phyloP scores from a whole-genome alignment of 2,113 vertebrate genomes.

The Xenopus borealis region DNA sequence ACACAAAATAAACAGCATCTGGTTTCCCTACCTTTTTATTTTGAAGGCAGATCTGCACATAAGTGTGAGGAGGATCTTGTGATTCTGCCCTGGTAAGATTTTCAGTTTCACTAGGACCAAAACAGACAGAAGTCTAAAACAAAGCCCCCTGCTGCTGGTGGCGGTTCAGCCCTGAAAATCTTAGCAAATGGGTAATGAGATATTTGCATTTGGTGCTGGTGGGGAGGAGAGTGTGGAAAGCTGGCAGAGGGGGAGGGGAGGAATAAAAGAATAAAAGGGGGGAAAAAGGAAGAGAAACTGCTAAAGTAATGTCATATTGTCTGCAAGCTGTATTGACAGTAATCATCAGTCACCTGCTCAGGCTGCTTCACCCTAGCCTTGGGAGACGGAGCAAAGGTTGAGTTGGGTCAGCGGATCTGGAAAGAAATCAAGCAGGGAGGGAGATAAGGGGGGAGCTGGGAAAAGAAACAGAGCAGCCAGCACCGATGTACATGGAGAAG shows the following conservation, averaged over 20 bases:
- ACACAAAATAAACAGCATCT: slow-evolving; percentile 8
- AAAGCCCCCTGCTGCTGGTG: slow-evolving; percentile 67
- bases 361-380: slow-evolving; percentile 64
- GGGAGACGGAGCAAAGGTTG: slow-evolving; percentile 71
- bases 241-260: slow-evolving; percentile 42
- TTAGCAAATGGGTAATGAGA: slow-evolving; percentile 67
- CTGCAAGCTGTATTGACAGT: slow-evolving; percentile 65
- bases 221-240: slow-evolving; percentile 46
- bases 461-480: slow-evolving; percentile 59
- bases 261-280: slow-evolving; percentile 36
- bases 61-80: slow-evolving; percentile 1
- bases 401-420: slow-evolving; percentile 68
- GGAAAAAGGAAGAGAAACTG: slow-evolving; percentile 55
- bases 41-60: slow-evolving; percentile 10
- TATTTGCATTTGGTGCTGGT: slow-evolving; percentile 71
- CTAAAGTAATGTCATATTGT: slow-evolving; percentile 74
- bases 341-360: slow-evolving; percentile 81
- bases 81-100: slow-evolving; percentile 48
- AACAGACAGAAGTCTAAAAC: slow-evolving; percentile 61
- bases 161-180: slow-evolving; percentile 53
- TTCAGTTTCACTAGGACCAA: slow-evolving; percentile 57
- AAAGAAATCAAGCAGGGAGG: slow-evolving; percentile 61
- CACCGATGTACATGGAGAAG: slow-evolving; percentile 52
- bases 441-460: slow-evolving; percentile 18
- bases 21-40: slow-evolving; percentile 29